phyloP scores from a whole-genome alignment of 2,888 invertebrate genomes.

The Zygogramma bicolorata region DNA sequence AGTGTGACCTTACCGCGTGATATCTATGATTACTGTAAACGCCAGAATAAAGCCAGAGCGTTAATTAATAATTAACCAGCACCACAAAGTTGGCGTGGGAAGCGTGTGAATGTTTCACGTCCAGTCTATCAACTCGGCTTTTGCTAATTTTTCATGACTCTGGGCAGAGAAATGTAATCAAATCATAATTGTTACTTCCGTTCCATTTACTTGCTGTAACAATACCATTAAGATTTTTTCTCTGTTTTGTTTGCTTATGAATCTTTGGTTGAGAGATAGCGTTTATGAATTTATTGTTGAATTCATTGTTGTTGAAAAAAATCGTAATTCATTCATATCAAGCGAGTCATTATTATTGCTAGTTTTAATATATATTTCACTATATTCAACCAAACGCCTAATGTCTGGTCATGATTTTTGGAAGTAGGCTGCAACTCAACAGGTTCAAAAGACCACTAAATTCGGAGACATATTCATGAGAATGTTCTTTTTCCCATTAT shows the following conservation, averaged over 20 bases:
- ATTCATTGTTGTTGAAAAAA: no score
- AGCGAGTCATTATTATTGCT: no score
- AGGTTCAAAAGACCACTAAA: no score
- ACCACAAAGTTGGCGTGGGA: conserved; percentile 56
- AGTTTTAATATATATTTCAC: no score
- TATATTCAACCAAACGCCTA: no score
- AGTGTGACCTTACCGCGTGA: conserved; percentile 57
- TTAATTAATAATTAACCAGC: conserved; percentile 60
- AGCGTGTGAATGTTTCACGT: conserved; percentile 55
- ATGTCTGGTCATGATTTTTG: no score
- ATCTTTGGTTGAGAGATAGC: background rate
- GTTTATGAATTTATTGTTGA: background rate
- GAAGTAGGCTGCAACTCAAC: no score
- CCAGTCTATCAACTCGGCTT: conserved; percentile 33
- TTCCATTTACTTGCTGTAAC: conserved; percentile 28
- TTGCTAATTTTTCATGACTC: conserved; percentile 44
- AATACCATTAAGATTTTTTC: conserved; percentile 22
- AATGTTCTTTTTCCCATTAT: no score
- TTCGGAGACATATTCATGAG: no score
- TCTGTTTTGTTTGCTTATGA: background rate
- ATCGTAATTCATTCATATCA: no score
- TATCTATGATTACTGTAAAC: conserved; percentile 58
- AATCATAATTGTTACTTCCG: conserved; percentile 38
- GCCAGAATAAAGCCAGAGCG: conserved; percentile 58
- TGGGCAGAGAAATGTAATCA: conserved; percentile 24